These are phyloP conservation scores for Ochropacha duplaris DNA, from an alignment of 2,888 invertebrate species.

Conservation along the genomic window DNA sequence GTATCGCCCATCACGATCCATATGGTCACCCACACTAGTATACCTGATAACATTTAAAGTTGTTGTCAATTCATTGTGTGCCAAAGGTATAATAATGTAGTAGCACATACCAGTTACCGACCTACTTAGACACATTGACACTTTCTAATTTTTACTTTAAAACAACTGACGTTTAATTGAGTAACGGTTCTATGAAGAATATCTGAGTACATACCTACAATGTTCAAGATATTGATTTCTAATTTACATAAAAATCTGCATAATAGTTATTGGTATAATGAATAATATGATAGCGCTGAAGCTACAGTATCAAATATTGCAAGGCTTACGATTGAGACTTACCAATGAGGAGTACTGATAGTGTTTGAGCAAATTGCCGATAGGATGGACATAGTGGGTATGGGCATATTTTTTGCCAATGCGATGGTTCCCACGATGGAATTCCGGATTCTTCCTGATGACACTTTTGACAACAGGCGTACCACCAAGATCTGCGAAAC, in stretches of 20 bases:
- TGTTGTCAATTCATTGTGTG: neutral
- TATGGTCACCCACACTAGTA: slow-evolving; percentile 89
- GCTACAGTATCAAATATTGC: too few species aligned
- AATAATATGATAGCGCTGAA: neutral
- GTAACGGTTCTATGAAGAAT: neutral
- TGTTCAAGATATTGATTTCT: too few species aligned
- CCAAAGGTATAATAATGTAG: neutral
- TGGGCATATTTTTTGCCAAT: slow-evolving; percentile 92
- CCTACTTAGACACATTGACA: slow-evolving; percentile 11
- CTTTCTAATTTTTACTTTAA: slow-evolving; percentile 13
- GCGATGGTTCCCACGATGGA: slow-evolving; percentile 91
- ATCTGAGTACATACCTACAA: too few species aligned
- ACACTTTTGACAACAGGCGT: slow-evolving; percentile 90
- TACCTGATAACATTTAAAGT: slow-evolving; percentile 59
- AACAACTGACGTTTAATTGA: neutral
- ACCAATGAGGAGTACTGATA: slow-evolving; percentile 89
- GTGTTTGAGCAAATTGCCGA: slow-evolving; percentile 90
- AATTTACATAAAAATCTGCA: too few species aligned
- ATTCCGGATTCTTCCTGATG: slow-evolving; percentile 87
- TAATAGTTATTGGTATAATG: neutral
- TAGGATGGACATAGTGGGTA: slow-evolving; percentile 93
- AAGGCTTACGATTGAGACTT: slow-evolving; percentile 33
- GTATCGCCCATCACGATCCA: slow-evolving; percentile 89
- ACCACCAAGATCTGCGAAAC: slow-evolving; percentile 89
- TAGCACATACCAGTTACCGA: slow-evolving; percentile 7